A percentile compares a stretch with the other conserved stretches of the same genome.
phyloP scores from a whole-genome alignment of 2,888 invertebrate species.

The Apoda limacodes region DNA sequence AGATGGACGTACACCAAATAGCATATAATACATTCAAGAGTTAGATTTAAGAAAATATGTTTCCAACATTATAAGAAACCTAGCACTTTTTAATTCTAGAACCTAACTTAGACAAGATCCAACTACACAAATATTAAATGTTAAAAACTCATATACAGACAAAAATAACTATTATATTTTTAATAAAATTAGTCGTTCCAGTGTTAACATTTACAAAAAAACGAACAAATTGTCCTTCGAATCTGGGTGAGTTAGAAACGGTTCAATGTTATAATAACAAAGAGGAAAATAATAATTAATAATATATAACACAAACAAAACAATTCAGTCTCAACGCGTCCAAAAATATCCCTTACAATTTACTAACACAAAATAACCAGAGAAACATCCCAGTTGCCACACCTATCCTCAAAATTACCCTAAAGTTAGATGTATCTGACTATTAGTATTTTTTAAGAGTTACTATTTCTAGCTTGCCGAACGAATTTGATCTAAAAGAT shows the following conservation, averaged over 20 bases:
- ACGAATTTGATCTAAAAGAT: no score
- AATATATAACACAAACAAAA: conserved; percentile 63
- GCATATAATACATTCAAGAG: conserved; percentile 60
- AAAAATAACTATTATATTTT: conserved; percentile 46
- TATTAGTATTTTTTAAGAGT: no score
- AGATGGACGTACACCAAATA: conserved; percentile 68
- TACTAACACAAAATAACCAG: conserved; percentile 46
- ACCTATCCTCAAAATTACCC: no score
- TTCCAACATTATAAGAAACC: conserved; percentile 44
- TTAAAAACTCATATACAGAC: conserved; percentile 67
- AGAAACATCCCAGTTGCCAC: conserved; percentile 18
- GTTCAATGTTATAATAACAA: conserved; percentile 37
- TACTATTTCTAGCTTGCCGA: no score
- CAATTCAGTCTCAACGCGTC: conserved; percentile 66
- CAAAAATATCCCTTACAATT: conserved; percentile 51
- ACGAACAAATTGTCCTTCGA: not conserved
- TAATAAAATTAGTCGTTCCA: not conserved
- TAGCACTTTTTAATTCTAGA: conserved; percentile 40
- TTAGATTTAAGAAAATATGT: conserved; percentile 52
- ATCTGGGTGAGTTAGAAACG: conserved; percentile 20
- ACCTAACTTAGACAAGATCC: conserved; percentile 57
- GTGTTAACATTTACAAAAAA: not conserved
- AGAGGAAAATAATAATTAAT: conserved; percentile 52
- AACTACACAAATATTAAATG: conserved; percentile 52
- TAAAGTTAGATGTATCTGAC: no score